phyloP scores from a whole-genome alignment of 2,888 invertebrate genomes.

The Anorthoa munda region DNA sequence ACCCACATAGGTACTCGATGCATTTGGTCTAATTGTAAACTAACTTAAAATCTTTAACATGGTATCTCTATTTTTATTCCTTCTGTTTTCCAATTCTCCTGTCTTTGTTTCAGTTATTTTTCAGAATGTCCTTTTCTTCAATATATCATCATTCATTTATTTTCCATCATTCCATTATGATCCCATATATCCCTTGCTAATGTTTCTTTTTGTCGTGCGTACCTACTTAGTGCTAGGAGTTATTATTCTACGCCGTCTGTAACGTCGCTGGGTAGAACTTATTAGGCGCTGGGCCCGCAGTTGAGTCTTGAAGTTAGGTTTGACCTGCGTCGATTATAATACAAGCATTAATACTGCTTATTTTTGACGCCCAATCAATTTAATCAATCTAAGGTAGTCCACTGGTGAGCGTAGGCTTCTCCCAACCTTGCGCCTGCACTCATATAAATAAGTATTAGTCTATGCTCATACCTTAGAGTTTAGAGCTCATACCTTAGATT shows the following conservation, averaged over 20 bases:
- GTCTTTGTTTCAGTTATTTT: too few relatives aligned
- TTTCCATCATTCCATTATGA: not conserved
- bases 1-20: not conserved
- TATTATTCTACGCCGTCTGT: not conserved
- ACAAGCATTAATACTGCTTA: conserved; percentile 32
- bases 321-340: conserved; percentile 36
- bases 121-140: too few relatives aligned
- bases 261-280: not conserved
- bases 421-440: not conserved
- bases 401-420: not conserved
- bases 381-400: not conserved
- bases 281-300: conserved; percentile 28
- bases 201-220: not conserved
- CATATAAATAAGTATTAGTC: too few relatives aligned
- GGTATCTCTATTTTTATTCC: too few relatives aligned
- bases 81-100: too few relatives aligned
- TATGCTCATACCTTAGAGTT: too few relatives aligned
- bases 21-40: too few relatives aligned
- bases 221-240: conserved; percentile 11
- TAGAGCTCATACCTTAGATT: too few relatives aligned
- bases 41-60: too few relatives aligned
- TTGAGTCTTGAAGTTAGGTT: conserved; percentile 21
- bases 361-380: not conserved
- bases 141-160: too few relatives aligned
- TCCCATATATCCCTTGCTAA: not conserved